Evolutionary conservation across 2,888 invertebrate species (phyloP).

Genomic region (Horisme vitalbata): DNA sequence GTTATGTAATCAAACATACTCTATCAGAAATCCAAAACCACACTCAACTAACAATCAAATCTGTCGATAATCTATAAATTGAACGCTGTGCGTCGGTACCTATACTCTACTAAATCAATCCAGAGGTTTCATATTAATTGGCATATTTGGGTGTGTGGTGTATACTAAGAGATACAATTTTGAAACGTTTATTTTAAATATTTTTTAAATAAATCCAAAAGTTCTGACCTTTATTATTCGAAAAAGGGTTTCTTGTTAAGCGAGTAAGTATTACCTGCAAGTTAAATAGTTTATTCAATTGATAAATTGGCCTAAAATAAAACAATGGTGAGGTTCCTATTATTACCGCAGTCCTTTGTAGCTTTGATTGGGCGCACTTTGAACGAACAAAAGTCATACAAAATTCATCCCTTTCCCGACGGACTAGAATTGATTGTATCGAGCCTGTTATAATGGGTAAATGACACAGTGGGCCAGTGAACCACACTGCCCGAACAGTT

Average conservation of each 20-base stretch:
- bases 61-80: no score
- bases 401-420: constrained; percentile 3
- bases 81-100: no score
- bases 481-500: constrained; percentile 40
- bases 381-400: background rate
- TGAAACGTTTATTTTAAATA: no score
- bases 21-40: background rate
- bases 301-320: constrained; percentile 8
- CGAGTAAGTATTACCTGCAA: no score
- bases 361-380: constrained; percentile 13
- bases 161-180: no score
- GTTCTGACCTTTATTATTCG: no score
- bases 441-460: constrained; percentile 37
- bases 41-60: background rate
- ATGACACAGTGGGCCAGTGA: constrained; percentile 38
- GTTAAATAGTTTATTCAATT: constrained; percentile 1
- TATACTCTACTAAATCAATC: no score
- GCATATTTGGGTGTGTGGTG: no score
- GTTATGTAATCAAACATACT: background rate
- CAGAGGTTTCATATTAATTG: no score
- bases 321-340: constrained; percentile 16
- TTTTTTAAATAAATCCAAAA: no score
- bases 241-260: no score
- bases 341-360: constrained; percentile 20
- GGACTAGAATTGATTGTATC: constrained; percentile 11